Evolutionary conservation across 2,888 invertebrate genomes (phyloP).

Genomic region (Lamellibrachia satsuma): DNA sequence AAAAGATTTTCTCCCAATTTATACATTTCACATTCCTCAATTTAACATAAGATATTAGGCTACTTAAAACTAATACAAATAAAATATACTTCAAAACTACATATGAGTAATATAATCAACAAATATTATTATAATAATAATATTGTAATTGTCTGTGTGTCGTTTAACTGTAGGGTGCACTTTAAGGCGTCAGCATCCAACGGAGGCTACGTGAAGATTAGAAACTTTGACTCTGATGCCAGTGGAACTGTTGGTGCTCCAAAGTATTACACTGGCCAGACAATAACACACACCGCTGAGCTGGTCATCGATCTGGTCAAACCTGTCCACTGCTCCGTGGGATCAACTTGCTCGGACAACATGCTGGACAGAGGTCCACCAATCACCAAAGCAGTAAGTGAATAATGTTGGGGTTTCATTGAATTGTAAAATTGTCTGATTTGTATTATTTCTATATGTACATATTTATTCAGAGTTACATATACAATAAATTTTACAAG

Average conservation of each 20-base stretch:
- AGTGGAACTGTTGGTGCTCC: neutral
- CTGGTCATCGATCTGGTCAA: neutral
- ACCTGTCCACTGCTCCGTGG: constrained; percentile 13
- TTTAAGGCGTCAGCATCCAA: constrained; percentile 13
- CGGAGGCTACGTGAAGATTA: constrained; percentile 14
- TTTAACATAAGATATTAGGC: no score
- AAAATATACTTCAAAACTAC: no score
- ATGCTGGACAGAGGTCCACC: constrained; percentile 21
- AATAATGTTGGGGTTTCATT: neutral
- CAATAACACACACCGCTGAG: constrained; percentile 17
- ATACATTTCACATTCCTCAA: no score
- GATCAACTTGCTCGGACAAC: neutral
- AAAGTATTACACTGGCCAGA: constrained; percentile 19
- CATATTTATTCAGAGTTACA: no score
- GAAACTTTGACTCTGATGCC: neutral
- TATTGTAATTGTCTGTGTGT: no score
- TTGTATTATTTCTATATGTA: no score
- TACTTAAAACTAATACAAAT: no score
- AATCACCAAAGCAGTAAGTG: constrained; percentile 14
- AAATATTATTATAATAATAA: no score
- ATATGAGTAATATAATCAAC: no score
- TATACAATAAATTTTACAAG: no score
- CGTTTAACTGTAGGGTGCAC: neutral
- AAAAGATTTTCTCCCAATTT: no score
- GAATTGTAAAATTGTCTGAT: neutral